Evolutionary conservation across 2,113 vertebrate genomes (phyloP).

Genomic region (Phylloscopus trochiloides): DNA sequence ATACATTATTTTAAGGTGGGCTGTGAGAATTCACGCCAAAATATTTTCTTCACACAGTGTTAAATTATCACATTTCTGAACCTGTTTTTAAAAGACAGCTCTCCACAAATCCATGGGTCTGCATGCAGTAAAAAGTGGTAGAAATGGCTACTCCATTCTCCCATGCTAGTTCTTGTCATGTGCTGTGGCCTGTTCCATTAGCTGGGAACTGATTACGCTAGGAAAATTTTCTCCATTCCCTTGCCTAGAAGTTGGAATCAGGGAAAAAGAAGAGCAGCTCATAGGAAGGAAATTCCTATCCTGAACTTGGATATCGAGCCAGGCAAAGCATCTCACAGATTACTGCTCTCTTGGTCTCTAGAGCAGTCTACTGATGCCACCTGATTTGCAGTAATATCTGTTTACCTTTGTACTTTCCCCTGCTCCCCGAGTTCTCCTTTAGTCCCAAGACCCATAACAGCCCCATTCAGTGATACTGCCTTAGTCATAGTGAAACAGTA

Average conservation of each 20-base stretch:
- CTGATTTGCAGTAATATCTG: neutral
- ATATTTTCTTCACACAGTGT: neutral
- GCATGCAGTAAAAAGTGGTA: neutral
- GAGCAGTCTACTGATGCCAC: neutral
- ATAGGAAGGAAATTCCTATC: neutral
- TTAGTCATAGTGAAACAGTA: neutral
- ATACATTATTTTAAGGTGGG: neutral
- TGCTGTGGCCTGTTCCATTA: neutral
- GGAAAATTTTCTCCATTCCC: neutral
- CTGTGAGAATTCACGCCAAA: neutral
- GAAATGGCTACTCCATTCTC: neutral
- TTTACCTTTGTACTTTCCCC: neutral
- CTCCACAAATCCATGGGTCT: neutral
- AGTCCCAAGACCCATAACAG: neutral
- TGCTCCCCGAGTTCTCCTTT: accelerated
- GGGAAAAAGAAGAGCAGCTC: neutral
- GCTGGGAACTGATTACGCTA: neutral
- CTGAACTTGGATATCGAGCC: neutral
- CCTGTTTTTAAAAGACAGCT: neutral
- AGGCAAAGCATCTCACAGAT: neutral
- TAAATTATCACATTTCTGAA: neutral
- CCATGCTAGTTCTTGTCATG: neutral
- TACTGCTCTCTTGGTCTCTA: neutral
- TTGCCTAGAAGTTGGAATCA: neutral
- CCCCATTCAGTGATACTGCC: neutral